A percentile compares a stretch with the other conserved stretches of the same genome.
Conservation (phyloP, 1,140 invertebrate genomes). For the Elymnias hypermnestra region DNA sequence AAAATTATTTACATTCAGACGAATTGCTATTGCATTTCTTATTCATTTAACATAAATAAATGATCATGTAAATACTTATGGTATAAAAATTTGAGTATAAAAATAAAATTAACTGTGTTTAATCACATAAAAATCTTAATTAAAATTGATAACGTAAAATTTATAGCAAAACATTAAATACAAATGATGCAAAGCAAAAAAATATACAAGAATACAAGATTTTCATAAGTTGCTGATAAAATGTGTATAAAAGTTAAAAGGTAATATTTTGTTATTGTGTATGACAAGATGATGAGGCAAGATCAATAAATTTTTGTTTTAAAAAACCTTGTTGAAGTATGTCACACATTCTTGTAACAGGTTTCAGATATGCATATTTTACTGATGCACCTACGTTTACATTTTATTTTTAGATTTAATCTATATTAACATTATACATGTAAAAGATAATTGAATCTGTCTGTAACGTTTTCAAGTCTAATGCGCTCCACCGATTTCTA, state of each 20-base stretch:
- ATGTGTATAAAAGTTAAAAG: slow-evolving; percentile 25
- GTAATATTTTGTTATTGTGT: slow-evolving; percentile 32
- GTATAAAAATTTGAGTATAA: too few species aligned
- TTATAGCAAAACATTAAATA: neutral
- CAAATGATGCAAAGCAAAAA: neutral
- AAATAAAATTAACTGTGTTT: too few species aligned
- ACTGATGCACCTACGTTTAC: slow-evolving; percentile 25
- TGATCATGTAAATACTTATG: too few species aligned
- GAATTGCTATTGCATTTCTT: too few species aligned
- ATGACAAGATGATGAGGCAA: slow-evolving; percentile 37
- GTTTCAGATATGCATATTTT: slow-evolving; percentile 38
- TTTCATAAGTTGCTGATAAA: neutral
- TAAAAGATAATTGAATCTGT: too few species aligned
- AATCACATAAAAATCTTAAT: too few species aligned
- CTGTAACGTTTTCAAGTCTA: too few species aligned
- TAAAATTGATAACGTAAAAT: neutral
- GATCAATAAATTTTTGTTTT: slow-evolving; percentile 46
- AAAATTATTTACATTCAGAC: too few species aligned
- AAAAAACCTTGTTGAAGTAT: slow-evolving; percentile 54
- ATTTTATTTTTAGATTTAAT: neutral
- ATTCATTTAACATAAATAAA: too few species aligned
- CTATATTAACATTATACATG: neutral
- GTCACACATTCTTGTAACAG: slow-evolving; percentile 50
- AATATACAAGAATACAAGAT: neutral
- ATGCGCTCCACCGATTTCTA: too few species aligned